Evolutionary conservation across 2,888 invertebrate species (phyloP).

Genomic region (Oithona nana): DNA sequence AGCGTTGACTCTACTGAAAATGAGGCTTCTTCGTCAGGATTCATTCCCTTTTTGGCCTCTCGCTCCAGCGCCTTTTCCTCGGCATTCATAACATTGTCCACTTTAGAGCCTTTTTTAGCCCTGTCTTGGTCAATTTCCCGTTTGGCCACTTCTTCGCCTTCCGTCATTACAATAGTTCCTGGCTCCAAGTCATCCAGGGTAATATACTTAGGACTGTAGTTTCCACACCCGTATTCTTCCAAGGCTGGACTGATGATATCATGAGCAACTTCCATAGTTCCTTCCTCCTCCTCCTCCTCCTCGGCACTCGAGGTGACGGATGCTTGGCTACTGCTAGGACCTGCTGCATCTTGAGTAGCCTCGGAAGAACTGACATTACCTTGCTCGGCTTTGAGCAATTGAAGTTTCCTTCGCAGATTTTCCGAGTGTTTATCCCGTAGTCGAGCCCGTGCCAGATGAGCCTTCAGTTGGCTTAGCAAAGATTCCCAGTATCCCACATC

Average conservation of each 20-base stretch:
- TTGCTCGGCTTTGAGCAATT: conserved; percentile 51
- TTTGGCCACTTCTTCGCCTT: conserved; percentile 52
- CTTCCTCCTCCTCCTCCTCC: conserved; percentile 3
- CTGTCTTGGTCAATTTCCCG: conserved; percentile 50
- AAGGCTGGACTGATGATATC: conserved; percentile 30
- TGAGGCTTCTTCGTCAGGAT: conserved; percentile 69
- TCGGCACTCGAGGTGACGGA: conserved; percentile 24
- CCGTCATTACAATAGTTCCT: conserved; percentile 53
- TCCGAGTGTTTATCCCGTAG: conserved; percentile 79
- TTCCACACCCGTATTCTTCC: conserved; percentile 52
- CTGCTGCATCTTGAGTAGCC: conserved; percentile 18
- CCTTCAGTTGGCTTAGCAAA: conserved; percentile 79
- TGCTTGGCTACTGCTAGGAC: conserved; percentile 24
- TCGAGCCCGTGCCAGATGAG: conserved; percentile 79
- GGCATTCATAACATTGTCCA: conserved; percentile 33
- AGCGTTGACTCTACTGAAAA: conserved; percentile 76
- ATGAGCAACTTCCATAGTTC: conserved; percentile 7
- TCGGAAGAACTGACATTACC: conserved; percentile 20
- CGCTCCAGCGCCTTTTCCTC: conserved; percentile 50
- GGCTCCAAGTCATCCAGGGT: conserved; percentile 42
- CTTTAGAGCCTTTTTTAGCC: conserved; percentile 36
- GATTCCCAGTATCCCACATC: conserved; percentile 98
- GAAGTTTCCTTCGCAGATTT: conserved; percentile 66
- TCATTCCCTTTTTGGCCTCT: conserved; percentile 66
- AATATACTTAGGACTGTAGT: conserved; percentile 62